Base-by-base conservation (phyloP, 2,113 vertebrate species). In the Neomonachus schauinslandi region DNA sequence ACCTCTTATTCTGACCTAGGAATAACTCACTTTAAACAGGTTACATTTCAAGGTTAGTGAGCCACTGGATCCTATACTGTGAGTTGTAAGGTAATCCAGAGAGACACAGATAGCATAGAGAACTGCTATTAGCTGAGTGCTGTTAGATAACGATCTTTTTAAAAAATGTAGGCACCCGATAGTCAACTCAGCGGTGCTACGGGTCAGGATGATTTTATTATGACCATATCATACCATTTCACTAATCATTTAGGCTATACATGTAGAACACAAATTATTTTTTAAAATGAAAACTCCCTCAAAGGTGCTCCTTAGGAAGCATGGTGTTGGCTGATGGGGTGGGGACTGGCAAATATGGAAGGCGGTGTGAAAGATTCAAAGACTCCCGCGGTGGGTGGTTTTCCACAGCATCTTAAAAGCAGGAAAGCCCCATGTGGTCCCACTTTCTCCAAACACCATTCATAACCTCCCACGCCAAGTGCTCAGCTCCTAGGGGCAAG, bases 361-460 rank as follows among this genome's bases (percentile, higher is more conserved):
- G 55, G 9, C 5, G 1, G 33, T 33, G 16, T 12, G 71, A 61
- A 76, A 33, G 8, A 79, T 42, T 61, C 86, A 86, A 87, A 96
- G 80, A 83, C 36, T 46, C 55, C 82, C 1, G 19, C 84, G 49
- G 13, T n/a, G 57, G 7, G 26, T 19, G 80, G 85, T 21, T 92
- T 95, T 87, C 89, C 92, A 33, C 33, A 3, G 18, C 51, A 36
- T 91, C 80, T 59, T 59, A 49, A 95, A 49, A 95, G 84, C 96
- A 96, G 94, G 96, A 97, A 97, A 97, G 31, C 88, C 83, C 63
- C 92, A 19, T 11, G 57, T 1, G 21, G 97, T 63, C 71, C 55
- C 95, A 98, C 95, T 98, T 96, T 96, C 89, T 96, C 95, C 94
- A 98, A 96, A 98, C 91, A 97, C 89, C 92, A 97, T 94, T 98